Evolutionary conservation across 2,113 vertebrate species (phyloP), one percentile per base, ranked within the genome.

Genomic region (Mionectes macconnelli): DNA sequence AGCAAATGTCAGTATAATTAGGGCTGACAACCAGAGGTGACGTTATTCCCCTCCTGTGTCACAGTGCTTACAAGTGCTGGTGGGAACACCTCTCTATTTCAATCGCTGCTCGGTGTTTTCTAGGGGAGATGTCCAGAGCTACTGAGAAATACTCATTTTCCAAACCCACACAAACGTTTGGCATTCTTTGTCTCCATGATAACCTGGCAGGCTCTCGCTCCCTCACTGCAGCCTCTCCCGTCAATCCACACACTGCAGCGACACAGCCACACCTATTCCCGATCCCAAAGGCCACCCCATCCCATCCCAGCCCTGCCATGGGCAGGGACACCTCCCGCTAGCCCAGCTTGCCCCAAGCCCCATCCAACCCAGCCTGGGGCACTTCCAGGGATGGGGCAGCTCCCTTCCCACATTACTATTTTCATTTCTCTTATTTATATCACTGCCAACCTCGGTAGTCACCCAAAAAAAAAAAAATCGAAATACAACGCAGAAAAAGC

Each of bases 401-500:
- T 79, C 53, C 45, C 60, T 68, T 19, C 35, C 9, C 0, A 2
- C 8, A 15, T 0, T 6, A 24, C 16, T 53, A 5, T 8, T n/a
- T 39, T n/a, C 14, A 67, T 45, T 59, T 30, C 24, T 19, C 28
- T 35, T 4, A 13, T 3, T 25, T 16, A 1, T 8, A 11, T 6
- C 1, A 13, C 4, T 8, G 40, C 14, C 40, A 24, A 15, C 6
- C 3, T 4, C 59, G 64, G 13, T 4, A 10, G 1, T 3, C 2
- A 59, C 0, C 31, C 22, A 50, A 30, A 74, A 50, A 40, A 50
- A 30, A 74, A 50, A 40, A 40, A 40, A 6, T 1, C 28, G n/a
- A 39, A 30, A 25, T 0, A 3, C 0, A 28, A 28, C 0, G 4
- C 44, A 20, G 28, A 77, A 4, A 3, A 18, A 47, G 3, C 6